Conservation (phyloP, 2,113 vertebrate genomes). For the rat (Rattus norvegicus) region DNA sequence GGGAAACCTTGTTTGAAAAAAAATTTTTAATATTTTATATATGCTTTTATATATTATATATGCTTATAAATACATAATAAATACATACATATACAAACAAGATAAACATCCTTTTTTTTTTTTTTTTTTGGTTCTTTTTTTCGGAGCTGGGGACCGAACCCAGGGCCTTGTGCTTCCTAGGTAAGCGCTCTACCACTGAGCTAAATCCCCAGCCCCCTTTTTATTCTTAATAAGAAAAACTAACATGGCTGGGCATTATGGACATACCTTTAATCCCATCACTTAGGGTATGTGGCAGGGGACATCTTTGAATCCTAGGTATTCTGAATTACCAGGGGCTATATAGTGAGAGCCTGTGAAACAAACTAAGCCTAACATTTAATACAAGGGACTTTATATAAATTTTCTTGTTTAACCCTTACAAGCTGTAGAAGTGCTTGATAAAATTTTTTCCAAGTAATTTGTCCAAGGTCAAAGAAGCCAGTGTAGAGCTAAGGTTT, state of each 20-base stretch:
- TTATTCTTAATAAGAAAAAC: constrained; percentile 7
- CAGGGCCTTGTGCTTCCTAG: no score
- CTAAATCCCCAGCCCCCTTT: no score
- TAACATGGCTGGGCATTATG: neutral
- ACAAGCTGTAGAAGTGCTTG: neutral
- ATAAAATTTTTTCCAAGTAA: constrained; percentile 31
- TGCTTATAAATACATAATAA: no score
- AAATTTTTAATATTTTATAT: neutral
- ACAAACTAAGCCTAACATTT: constrained; percentile 13
- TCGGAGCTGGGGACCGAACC: no score
- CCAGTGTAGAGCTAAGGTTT: constrained; percentile 33
- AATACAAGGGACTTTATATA: neutral
- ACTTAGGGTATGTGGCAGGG: neutral
- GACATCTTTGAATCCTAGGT: neutral
- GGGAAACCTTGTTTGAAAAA: neutral
- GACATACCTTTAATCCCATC: neutral
- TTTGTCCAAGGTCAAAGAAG: constrained; percentile 4
- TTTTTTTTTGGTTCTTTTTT: no score
- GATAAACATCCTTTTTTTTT: neutral
- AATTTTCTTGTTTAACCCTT: constrained; percentile 53
- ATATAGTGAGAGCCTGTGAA: neutral
- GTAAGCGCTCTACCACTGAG: no score
- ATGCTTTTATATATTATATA: no score
- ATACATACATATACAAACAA: neutral
- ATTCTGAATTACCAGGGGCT: neutral